Conservation (phyloP, 2,797 vertebrate genomes). For the Pygocentrus nattereri region DNA sequence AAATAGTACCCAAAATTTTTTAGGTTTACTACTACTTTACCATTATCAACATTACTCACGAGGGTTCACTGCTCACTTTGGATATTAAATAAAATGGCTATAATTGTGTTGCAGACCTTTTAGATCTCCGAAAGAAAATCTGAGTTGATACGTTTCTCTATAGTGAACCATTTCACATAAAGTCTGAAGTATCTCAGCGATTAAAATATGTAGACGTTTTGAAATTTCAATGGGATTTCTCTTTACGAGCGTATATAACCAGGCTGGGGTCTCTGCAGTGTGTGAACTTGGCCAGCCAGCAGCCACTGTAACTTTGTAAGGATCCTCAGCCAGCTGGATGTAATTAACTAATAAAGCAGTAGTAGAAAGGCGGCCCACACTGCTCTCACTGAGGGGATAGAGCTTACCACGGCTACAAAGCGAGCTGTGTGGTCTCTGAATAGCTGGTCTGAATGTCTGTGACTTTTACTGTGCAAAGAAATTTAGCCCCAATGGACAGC, state of each 20-base stretch:
- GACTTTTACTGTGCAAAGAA: slow-evolving; percentile 22
- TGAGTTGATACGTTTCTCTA: too few species aligned
- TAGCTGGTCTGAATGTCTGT: slow-evolving; percentile 29
- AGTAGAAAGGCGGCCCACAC: slow-evolving; percentile 30
- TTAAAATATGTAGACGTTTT: too few species aligned
- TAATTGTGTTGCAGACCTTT: too few species aligned
- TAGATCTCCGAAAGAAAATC: too few species aligned
- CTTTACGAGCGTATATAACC: not conserved
- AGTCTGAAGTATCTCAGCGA: too few species aligned
- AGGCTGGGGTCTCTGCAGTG: not conserved
- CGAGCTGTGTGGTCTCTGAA: slow-evolving; percentile 39
- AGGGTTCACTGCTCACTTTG: too few species aligned
- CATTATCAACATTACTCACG: too few species aligned
- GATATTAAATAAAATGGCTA: too few species aligned
- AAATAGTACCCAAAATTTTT: too few species aligned
- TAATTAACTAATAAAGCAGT: slow-evolving; percentile 48
- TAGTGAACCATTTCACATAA: too few species aligned
- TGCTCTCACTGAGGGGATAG: slow-evolving; percentile 30
- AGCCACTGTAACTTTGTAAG: slow-evolving; percentile 23
- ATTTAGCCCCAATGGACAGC: slow-evolving; percentile 3
- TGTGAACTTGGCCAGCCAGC: not conserved
- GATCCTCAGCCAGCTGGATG: slow-evolving; percentile 44
- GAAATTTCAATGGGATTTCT: too few species aligned
- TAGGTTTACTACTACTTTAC: too few species aligned
- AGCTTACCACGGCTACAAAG: slow-evolving; percentile 39